Conservation (phyloP, 2,888 invertebrate genomes). For the Cremastinae sp. region DNA sequence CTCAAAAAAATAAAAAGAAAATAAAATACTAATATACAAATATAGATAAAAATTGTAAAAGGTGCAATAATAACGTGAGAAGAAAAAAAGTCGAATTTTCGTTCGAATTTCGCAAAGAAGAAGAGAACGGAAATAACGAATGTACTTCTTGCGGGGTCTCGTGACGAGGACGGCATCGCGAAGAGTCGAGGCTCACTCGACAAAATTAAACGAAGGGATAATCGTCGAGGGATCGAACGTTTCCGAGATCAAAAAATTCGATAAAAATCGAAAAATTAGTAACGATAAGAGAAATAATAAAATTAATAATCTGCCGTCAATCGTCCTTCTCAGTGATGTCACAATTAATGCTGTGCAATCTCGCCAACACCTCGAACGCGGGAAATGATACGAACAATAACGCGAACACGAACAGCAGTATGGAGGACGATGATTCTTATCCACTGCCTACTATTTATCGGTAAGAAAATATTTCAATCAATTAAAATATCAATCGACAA, state of each 20-base stretch:
- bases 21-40: background rate
- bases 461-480: slow-evolving; percentile 83
- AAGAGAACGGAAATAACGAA: slow-evolving; percentile 50
- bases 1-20: slow-evolving; percentile 19
- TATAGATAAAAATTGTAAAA: slow-evolving; percentile 34
- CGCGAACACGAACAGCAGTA: slow-evolving; percentile 89
- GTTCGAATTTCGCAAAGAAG: no score
- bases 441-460: slow-evolving; percentile 94
- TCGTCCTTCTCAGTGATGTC: slow-evolving; percentile 82
- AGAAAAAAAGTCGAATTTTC: background rate
- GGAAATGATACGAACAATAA: slow-evolving; percentile 82
- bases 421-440: slow-evolving; percentile 89
- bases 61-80: slow-evolving; percentile 57
- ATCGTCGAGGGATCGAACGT: slow-evolving; percentile 33
- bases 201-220: slow-evolving; percentile 17
- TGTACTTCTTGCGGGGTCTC: slow-evolving; percentile 57
- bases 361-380: slow-evolving; percentile 78
- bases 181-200: slow-evolving; percentile 41
- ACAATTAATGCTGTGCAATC: slow-evolving; percentile 88
- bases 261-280: slow-evolving; percentile 17
- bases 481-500: background rate
- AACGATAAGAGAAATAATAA: slow-evolving; percentile 15
- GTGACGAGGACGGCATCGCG: slow-evolving; percentile 56
- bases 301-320: slow-evolving; percentile 42
- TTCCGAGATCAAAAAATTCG: background rate